Percentiles rank a stretch among this genome's conserved stretches.
phyloP scores from a whole-genome alignment of 2,113 vertebrate genomes.

The Hemibagrus wyckioides region DNA sequence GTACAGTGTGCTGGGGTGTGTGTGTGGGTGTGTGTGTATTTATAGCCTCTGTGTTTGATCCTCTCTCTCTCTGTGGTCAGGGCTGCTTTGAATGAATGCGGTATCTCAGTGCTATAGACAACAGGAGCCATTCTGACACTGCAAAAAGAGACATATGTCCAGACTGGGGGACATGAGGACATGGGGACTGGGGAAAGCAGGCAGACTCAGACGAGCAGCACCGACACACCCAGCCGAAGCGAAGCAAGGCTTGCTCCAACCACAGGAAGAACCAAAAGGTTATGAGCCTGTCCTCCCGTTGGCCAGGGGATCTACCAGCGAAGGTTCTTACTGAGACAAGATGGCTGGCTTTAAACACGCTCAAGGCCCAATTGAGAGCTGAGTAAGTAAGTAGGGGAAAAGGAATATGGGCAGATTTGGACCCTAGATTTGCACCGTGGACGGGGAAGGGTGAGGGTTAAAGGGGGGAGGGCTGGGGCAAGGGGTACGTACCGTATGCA shows the following conservation, averaged over 20 bases:
- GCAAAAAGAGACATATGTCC: conserved; percentile 54
- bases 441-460: conserved; percentile 4
- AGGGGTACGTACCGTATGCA: conserved; percentile 90
- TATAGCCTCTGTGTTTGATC: conserved; percentile 18
- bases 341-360: conserved; percentile 25
- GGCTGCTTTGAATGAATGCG: conserved; percentile 88
- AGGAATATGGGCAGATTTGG: conserved; percentile 39
- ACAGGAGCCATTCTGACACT: conserved; percentile 66
- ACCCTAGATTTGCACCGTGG: conserved; percentile 37
- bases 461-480: not conserved
- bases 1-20: not conserved
- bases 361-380: conserved; percentile 46
- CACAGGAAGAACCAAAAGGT: conserved; percentile 82
- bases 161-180: conserved; percentile 62
- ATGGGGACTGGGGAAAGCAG: conserved; percentile 65
- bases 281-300: conserved; percentile 66
- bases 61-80: conserved; percentile 50
- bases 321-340: not conserved
- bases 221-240: conserved; percentile 77
- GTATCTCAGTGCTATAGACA: conserved; percentile 75
- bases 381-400: conserved; percentile 22
- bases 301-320: conserved; percentile 40
- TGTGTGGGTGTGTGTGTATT: conserved; percentile 17
- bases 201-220: conserved; percentile 79
- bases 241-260: conserved; percentile 80